Evolutionary conservation across 1,140 invertebrate species (phyloP).

Genomic region (Drosophila pallidifrons): DNA sequence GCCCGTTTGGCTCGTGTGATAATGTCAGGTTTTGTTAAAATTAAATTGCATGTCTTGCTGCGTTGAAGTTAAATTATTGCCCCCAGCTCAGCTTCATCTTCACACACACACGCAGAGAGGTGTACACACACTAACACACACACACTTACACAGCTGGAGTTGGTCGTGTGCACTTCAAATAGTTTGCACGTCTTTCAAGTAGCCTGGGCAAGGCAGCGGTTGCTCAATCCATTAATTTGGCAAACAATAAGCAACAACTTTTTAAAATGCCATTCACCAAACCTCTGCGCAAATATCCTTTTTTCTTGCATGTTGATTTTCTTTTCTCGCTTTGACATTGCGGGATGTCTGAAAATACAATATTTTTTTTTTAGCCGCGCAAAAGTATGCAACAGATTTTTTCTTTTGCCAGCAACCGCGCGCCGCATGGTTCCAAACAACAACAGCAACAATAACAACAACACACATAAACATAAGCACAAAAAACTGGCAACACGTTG

Average conservation of each 20-base stretch:
- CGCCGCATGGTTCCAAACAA: constrained; percentile 64
- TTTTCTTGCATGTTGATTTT: constrained; percentile 13
- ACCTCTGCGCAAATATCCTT: not conserved
- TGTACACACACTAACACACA: constrained; percentile 12
- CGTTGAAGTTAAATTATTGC: constrained; percentile 80
- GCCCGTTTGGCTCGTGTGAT: constrained; percentile 72
- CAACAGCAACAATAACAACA: not conserved
- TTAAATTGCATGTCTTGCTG: constrained; percentile 83
- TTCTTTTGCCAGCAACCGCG: constrained; percentile 41
- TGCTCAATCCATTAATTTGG: constrained; percentile 34
- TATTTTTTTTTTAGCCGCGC: constrained; percentile 58
- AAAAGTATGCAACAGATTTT: constrained; percentile 81
- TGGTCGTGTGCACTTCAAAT: constrained; percentile 1
- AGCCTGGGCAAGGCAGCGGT: not conserved
- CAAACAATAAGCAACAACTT: constrained; percentile 44
- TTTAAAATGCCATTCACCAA: constrained; percentile 42
- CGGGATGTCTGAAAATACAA: constrained; percentile 43
- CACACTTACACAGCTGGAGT: constrained; percentile 7
- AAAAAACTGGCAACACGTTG: constrained; percentile 36
- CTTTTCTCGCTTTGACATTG: constrained; percentile 42
- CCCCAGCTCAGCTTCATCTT: constrained; percentile 48
- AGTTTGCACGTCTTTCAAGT: constrained; percentile 11
- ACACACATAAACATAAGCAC: constrained; percentile 7
- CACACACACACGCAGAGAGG: not conserved
- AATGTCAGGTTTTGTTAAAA: constrained; percentile 83